Conservation (phyloP, 2,888 invertebrate species). For the Meiosimyza decipiens region DNA sequence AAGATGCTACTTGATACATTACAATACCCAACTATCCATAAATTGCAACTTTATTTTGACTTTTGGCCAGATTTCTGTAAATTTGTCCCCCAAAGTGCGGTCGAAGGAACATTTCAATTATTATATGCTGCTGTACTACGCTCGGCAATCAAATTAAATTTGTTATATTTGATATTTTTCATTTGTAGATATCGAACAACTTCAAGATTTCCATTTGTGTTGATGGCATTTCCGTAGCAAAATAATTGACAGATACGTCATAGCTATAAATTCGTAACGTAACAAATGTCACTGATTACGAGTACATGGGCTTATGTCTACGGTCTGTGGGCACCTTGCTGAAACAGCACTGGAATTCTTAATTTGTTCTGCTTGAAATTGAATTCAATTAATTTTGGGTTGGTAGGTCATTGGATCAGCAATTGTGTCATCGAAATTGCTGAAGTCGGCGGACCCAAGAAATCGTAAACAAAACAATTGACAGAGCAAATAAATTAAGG, state of each 20-base stretch:
- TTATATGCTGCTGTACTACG: no score
- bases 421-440: slow-evolving; percentile 3
- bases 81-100: no score
- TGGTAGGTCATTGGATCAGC: slow-evolving; percentile 35
- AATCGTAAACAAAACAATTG: slow-evolving; percentile 20
- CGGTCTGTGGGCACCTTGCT: not conserved
- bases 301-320: slow-evolving; percentile 3
- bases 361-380: slow-evolving; percentile 31
- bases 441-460: not conserved
- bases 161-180: no score
- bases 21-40: no score
- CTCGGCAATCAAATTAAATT: no score
- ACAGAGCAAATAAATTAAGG: slow-evolving; percentile 26
- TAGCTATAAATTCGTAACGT: not conserved
- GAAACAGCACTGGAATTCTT: not conserved
- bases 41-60: no score
- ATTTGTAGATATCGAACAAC: no score
- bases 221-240: no score
- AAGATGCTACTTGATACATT: no score
- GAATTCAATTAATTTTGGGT: slow-evolving; percentile 36
- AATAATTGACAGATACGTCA: not conserved
- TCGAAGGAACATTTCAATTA: no score
- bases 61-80: no score
- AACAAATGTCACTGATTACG: slow-evolving; percentile 11
- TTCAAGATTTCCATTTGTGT: no score